phyloP scores from a whole-genome alignment of 2,888 invertebrate genomes.

The Parnassius mnemosyne region DNA sequence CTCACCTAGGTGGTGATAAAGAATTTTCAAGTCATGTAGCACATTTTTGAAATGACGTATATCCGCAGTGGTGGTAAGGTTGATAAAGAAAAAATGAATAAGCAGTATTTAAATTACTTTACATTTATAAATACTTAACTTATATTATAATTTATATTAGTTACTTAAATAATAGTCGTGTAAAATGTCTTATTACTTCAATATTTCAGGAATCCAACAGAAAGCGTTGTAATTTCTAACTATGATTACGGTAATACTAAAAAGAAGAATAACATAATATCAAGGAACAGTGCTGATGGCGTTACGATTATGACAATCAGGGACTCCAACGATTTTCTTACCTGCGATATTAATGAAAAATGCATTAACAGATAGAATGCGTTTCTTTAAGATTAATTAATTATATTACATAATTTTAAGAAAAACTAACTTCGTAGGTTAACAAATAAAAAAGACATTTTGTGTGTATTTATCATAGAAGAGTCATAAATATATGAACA shows the following conservation, averaged over 20 bases:
- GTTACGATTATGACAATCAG: slow-evolving; percentile 70
- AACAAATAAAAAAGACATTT: slow-evolving; percentile 7
- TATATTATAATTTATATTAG: no score
- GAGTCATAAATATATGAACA: no score
- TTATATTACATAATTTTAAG: background rate
- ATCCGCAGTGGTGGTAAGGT: no score
- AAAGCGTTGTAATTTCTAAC: slow-evolving; percentile 75
- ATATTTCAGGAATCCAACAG: slow-evolving; percentile 69
- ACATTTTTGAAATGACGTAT: no score
- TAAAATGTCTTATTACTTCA: no score
- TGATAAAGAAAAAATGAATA: no score
- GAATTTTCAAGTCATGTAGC: no score
- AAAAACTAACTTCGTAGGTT: background rate
- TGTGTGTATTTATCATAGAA: background rate
- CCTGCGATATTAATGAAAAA: slow-evolving; percentile 58
- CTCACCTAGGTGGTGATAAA: no score
- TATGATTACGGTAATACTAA: slow-evolving; percentile 75
- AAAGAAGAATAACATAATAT: slow-evolving; percentile 67
- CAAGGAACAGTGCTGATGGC: slow-evolving; percentile 63
- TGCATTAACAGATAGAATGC: slow-evolving; percentile 59
- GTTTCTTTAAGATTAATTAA: background rate
- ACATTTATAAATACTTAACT: no score
- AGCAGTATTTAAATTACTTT: no score
- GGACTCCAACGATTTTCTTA: slow-evolving; percentile 61
- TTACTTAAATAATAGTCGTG: no score